A percentile compares a stretch with the other conserved stretches of the same genome.
phyloP scores from a whole-genome alignment of 2,888 invertebrate genomes.

The Eilema sororculum region DNA sequence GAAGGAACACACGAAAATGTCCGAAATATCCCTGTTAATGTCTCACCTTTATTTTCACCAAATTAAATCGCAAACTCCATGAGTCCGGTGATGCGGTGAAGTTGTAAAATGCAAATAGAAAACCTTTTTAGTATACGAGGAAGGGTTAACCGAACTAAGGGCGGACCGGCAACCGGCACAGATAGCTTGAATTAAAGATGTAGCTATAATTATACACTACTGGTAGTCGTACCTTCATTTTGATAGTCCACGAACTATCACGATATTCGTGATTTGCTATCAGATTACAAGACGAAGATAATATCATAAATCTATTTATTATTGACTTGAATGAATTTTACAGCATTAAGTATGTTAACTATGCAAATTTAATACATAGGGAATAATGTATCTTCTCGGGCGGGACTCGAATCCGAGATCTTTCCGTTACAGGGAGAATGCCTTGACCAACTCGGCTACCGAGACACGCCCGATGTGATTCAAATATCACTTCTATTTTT shows the following conservation, averaged over 20 bases:
- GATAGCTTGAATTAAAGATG: not conserved
- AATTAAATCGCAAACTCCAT: slow-evolving; percentile 66
- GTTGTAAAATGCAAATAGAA: slow-evolving; percentile 77
- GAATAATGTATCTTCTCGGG: too few species aligned
- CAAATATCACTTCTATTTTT: too few species aligned
- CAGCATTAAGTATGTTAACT: too few species aligned
- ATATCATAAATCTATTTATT: not conserved
- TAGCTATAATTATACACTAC: not conserved
- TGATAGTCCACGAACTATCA: not conserved
- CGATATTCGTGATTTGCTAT: not conserved
- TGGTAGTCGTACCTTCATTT: not conserved
- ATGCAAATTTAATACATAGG: too few species aligned
- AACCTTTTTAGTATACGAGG: slow-evolving; percentile 51
- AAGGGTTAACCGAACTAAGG: slow-evolving; percentile 31
- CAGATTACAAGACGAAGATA: not conserved
- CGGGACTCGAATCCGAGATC: too few species aligned
- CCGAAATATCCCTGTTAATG: slow-evolving; percentile 52
- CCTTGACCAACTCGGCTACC: too few species aligned
- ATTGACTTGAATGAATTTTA: too few species aligned
- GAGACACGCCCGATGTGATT: too few species aligned
- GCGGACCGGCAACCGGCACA: not conserved
- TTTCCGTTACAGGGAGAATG: too few species aligned
- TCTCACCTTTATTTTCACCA: slow-evolving; percentile 60
- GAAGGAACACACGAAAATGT: slow-evolving; percentile 17
- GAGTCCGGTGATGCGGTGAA: slow-evolving; percentile 60